phyloP scores from a whole-genome alignment of 2,888 invertebrate species.

The Polia nebulosa region DNA sequence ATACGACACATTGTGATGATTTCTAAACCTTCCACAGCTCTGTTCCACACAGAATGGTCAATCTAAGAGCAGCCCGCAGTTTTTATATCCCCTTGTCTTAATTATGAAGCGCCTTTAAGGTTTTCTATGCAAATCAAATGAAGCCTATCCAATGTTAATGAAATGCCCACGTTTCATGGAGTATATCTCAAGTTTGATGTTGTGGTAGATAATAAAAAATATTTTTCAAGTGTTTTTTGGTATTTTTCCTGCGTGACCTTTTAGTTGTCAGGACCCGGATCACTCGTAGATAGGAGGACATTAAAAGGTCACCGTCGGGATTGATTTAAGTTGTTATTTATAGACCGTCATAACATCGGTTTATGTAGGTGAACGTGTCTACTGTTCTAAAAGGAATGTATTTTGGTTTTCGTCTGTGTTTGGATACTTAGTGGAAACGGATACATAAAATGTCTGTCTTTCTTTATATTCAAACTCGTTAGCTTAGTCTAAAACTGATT shows the following conservation, averaged over 20 bases:
- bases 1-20: slow-evolving; percentile 71
- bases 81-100: slow-evolving; percentile 59
- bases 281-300: not conserved
- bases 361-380: not conserved
- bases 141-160: slow-evolving; percentile 73
- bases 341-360: not conserved
- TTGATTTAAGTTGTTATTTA: slow-evolving; percentile 2
- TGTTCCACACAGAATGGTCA: slow-evolving; percentile 44
- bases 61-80: not conserved
- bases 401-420: not conserved
- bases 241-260: slow-evolving; percentile 31
- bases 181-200: slow-evolving; percentile 38
- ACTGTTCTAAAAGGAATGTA: not conserved
- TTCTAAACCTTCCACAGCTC: slow-evolving; percentile 17
- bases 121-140: slow-evolving; percentile 79
- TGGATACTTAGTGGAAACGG: not conserved
- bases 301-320: slow-evolving; percentile 9
- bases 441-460: not conserved
- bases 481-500: too few relatives aligned
- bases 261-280: not conserved
- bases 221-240: slow-evolving; percentile 24
- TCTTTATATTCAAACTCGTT: too few relatives aligned
- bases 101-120: slow-evolving; percentile 62
- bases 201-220: slow-evolving; percentile 25
- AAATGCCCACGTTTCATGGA: slow-evolving; percentile 54